Evolutionary conservation across 2,113 vertebrate species (phyloP), one percentile per base, ranked within the genome.

Genomic region (Narcine bancroftii): DNA sequence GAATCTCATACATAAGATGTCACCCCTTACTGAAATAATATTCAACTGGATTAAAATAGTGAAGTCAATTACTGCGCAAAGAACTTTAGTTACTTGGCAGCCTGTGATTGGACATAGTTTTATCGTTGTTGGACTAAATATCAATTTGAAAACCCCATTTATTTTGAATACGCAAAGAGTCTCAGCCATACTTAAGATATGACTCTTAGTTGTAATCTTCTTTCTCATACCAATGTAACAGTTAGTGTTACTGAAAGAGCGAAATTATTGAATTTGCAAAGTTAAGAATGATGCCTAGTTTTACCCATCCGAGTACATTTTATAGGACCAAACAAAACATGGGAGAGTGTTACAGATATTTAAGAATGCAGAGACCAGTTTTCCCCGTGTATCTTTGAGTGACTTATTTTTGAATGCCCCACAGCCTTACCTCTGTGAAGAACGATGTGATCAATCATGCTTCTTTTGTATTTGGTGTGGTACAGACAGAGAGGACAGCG

Each of bases 381-480:
- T 19, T 56, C n/a, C 50, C 81, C 50, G 7, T 21, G 36, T n/a
- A 7, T 17, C 53, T 85, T 53, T n/a, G 36, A 60, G 17, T 60
- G 33, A 87, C 6, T 19, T 36, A 19, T 36, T 65, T 92, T 26
- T 0, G 24, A 69, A 2, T 26, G 36, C 39, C 24, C 24, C 73
- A 79, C 6, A 69, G 9, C 42, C 63, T 91, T 65, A 99, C 99
- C 99, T 98, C 97, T 96, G 94, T 99, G 99, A 94, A 99, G 97
- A 93, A 99, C 97, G 77, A 99, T 97, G 94, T 99, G 99, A 95
- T 99, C 98, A 0, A 99, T 99, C 98, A 99, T 99, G 95, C 97
- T 99, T 96, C 97, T 97, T 94, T 98, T 99, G 95, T 98, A 97
- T 97, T 98, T 98, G 96, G 98, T 99, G 96, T 99, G 98, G 94